Conservation (phyloP, 1,140 invertebrate genomes). For the Drosophila repletoides region DNA sequence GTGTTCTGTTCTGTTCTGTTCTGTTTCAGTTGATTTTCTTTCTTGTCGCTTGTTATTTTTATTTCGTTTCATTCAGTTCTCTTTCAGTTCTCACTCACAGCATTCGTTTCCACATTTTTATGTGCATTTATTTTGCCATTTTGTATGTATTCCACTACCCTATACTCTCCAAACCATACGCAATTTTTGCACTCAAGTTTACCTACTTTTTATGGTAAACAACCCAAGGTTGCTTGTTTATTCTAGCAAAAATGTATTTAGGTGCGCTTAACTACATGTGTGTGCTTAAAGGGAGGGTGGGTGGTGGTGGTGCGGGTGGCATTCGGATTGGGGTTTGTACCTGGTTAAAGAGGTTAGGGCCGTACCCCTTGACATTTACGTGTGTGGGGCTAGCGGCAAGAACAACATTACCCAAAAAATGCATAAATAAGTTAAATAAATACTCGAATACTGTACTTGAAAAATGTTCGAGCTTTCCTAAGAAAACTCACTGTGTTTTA, state of each 20-base stretch:
- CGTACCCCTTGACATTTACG: slow-evolving; percentile 12
- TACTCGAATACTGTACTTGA: slow-evolving; percentile 15
- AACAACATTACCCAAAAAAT: slow-evolving; percentile 21
- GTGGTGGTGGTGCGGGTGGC: not conserved
- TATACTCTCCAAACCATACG: slow-evolving; percentile 62
- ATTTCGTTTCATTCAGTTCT: slow-evolving; percentile 66
- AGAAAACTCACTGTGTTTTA: too few relatives aligned
- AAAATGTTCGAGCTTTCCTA: too few relatives aligned
- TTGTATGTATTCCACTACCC: too few relatives aligned
- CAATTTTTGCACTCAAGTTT: slow-evolving; percentile 81
- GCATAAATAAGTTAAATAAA: slow-evolving; percentile 45
- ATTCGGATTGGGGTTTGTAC: not conserved
- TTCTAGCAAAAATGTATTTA: slow-evolving; percentile 81
- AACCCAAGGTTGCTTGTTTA: slow-evolving; percentile 79
- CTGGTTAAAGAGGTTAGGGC: slow-evolving; percentile 18
- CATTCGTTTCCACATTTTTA: slow-evolving; percentile 73
- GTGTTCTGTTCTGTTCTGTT: slow-evolving; percentile 15
- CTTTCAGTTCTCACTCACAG: slow-evolving; percentile 11
- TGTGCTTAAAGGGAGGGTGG: slow-evolving; percentile 3
- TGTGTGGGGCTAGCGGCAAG: not conserved
- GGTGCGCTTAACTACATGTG: slow-evolving; percentile 72
- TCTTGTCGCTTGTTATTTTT: slow-evolving; percentile 54
- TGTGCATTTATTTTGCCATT: slow-evolving; percentile 73
- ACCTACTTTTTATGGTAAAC: slow-evolving; percentile 81
- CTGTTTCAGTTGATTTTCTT: slow-evolving; percentile 40